Base-by-base conservation (phyloP, 2,113 vertebrate species). In the Cottus gobio region DNA sequence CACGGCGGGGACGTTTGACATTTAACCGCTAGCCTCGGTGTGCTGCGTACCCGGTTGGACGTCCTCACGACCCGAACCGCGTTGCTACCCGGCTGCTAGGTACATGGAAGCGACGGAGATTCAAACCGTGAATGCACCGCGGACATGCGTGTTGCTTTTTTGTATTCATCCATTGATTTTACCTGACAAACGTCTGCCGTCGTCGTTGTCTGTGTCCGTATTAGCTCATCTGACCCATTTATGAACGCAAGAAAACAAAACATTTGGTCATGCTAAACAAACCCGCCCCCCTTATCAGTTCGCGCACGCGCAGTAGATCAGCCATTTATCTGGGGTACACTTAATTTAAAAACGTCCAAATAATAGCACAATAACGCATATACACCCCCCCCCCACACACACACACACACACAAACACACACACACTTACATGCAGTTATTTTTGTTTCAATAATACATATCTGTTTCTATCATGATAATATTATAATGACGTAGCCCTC, bases 261-360 rank as follows among this genome's bases (percentile, higher is more conserved):
- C 72, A 87, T 67, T 64, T 3, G 42, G 28, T 69, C 34, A 26
- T 7, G 36, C 24, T n/a, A 73, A 74, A 69, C 26, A 71, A 71
- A 73, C 42, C 5, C 46, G 20, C 56, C 86, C 56, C 65, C 60
- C 7, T 1, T 54, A 5, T 1, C 0, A 11, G 22, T 28, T 57
- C 20, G 77, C 88, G 77, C 90, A 89, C 24, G 88, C 88, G 90
- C 85, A 85, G 4, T 63, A 34, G 5, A 5, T 60, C 9, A 12
- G 15, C 24, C 2, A 11, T 9, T 9, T 7, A 30, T 31, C 8
- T 5, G 1, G 5, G 9, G 3, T 22, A 18, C 10, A 26, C 15
- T 34, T 26, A 2, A 28, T 37, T 44, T 16, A 20, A 39, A 54
- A 36, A 52, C 3, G 0, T 13, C 36, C 3, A 6, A 48, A 54